Evolutionary conservation across 30 jellyfish, hydroid and myxozoan species (phyloP), one percentile per base, ranked within the genome.

Genomic region (Mastigias papua): DNA sequence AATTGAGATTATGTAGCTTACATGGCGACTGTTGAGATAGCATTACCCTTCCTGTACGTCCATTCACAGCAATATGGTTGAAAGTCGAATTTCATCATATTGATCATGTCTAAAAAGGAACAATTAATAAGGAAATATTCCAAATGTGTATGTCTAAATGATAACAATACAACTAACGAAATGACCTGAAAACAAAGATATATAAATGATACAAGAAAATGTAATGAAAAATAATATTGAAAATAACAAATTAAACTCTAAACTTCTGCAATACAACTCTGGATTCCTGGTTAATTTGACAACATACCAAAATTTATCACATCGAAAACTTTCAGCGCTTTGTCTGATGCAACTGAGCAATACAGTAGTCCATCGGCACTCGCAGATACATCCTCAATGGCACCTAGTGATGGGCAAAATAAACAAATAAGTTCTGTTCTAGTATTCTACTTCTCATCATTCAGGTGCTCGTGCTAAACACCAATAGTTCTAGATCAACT

Each of bases 311-410:
- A 95, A 68, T 95, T 95, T 46, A 95, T 35, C 54, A 95, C 99
- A 69, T 95, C 99, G 82, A 95, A 95, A 20, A 95, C 96, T 88
- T 95, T 95, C 33, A 95, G 73, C 6, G 99, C 97, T 71, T 95
- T 92, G 67, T 95, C 99, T 35, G 78, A 64, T 1, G 94, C 99
- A 64, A 95, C 78, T 27, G 98, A 76, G 46, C 97, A 93, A 75
- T 86, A 91, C 62, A 90, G 78, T 63, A 88, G 32, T n/a, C 99
- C 99, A 87, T 91, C 97, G 6, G 81, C 62, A 86, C 99, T 95
- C 28, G 81, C 91, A 19, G 98, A 79, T 0, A 84, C 96, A 76
- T 73, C 95, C 19, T 77, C 93, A 69, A 95, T 87, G 9, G 95
- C 66, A 69, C 98, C 99, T 42, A 42, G n/a, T n/a, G n/a, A n/a